Evolutionary conservation across 2,113 vertebrate species (phyloP), one percentile per base, ranked within the genome.

Genomic region (Toxotes chatareus): DNA sequence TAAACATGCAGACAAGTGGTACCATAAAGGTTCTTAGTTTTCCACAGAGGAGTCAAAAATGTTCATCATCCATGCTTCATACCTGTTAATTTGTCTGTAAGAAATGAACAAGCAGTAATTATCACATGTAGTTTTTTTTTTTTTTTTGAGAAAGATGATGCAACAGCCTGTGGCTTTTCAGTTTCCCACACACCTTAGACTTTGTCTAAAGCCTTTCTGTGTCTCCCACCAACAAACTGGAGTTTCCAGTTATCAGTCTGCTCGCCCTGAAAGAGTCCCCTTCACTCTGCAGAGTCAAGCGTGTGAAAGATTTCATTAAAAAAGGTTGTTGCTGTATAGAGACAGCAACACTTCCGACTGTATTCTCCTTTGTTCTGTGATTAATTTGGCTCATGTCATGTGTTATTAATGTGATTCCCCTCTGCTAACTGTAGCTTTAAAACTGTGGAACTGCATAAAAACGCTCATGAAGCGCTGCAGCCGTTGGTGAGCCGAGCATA

Each of bases 181-280:
- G 0, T 34, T 62, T 53, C 63, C 31, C 60, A 68, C 80, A 83
- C 79, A 84, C 77, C 55, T 70, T 61, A 5, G 47, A 78, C 71
- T 86, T 88, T 82, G 44, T 85, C 32, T 74, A 1, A 68, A 66
- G 40, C 63, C 57, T 51, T 31, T 51, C 60, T 63, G 38, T 76
- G 23, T 65, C 31, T 64, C 62, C 66, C 3, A 5, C n/a, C 32
- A 57, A 74, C 72, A 77, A 89, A 90, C 89, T 63, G 73, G 88
- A 82, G 73, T 79, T 82, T 92, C 81, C 74, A n/a, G 86, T 91
- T 86, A 13, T 6, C 1, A 47, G 16, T 49, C 5, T 27, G 32
- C 49, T 68, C 49, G 3, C 40, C 70, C 42, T 75, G 10, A 8
- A 32, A 60, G 27, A 44, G 32, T 59, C 21, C 46, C n/a, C 4